Evolutionary conservation across 2,888 invertebrate species (phyloP), one percentile per base, ranked within the genome.

Genomic region (Noctua fimbriata): DNA sequence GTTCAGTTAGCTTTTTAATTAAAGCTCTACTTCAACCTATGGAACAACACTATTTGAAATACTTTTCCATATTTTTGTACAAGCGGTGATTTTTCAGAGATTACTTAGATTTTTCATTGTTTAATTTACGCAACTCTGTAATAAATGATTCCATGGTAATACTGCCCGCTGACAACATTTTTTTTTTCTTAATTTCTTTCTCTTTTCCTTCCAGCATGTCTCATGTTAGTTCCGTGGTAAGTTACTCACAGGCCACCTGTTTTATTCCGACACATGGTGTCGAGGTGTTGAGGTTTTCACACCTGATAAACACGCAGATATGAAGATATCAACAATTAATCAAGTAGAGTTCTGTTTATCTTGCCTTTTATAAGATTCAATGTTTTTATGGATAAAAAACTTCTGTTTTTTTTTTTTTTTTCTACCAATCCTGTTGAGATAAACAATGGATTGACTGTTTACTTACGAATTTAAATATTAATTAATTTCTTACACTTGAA

Each of bases 231-330:
- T 73, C 28, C 0, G 60, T 76, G 69, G 71, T 76, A 77, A 76
- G 79, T 78, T 63, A 78, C 73, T 77, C 70, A 81, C 75, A 67
- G 21, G n/a, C 81, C 83, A 87, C 83, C 79, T 87, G 86, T 78
- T 80, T 78, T 79, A 63, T 79, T 78, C 67, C 58, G 58, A 72
- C 70, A 78, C 63, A 63, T 60, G 74, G 72, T 47, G 69, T 14
- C 41, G 52, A 49, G 49, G 76, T 72, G 66, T 44, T n/a, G 63
- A 75, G 41, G 80, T 71, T 78, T 78, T 79, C 69, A 83, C 74
- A 84, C 75, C 73, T 72, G 65, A 77, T 85, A 63, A 83, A 78
- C 77, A 73, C 49, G 44, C 69, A 55, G 69, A 47, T 65, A 84
- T 71, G 21, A 83, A 67, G 36, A 83, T 67, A 71, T 36, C 83